Conservation (phyloP, 2,888 invertebrate species). For the Celastrina argiolus region DNA sequence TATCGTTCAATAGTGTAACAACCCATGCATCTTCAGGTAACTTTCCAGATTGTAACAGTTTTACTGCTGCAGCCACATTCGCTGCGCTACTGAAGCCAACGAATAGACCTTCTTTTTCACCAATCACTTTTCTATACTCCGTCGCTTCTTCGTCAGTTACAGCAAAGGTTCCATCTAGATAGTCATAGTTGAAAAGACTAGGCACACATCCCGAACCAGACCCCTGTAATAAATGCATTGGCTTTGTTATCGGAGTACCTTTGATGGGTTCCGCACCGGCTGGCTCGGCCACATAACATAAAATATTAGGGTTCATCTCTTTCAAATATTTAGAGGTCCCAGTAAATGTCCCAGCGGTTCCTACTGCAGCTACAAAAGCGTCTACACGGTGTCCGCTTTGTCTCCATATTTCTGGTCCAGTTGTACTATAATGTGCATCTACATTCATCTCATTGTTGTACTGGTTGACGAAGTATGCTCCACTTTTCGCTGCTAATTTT, state of each 20-base stretch:
- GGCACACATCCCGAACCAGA: conserved; percentile 67
- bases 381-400: conserved; percentile 68
- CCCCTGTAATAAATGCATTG: conserved; percentile 65
- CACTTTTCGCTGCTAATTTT: conserved; percentile 49
- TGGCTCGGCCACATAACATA: conserved; percentile 62
- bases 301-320: conserved; percentile 54
- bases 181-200: conserved; percentile 56
- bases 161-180: conserved; percentile 58
- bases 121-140: conserved; percentile 56
- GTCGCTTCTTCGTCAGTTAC: conserved; percentile 62
- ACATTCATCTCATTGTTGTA: conserved; percentile 58
- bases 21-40: conserved; percentile 63
- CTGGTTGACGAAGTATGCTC: conserved; percentile 64
- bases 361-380: conserved; percentile 62
- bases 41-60: conserved; percentile 56
- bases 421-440: conserved; percentile 58
- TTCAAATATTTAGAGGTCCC: conserved; percentile 63
- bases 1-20: conserved; percentile 60
- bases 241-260: conserved; percentile 60
- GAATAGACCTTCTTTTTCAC: conserved; percentile 64
- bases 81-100: conserved; percentile 70
- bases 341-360: conserved; percentile 64
- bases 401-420: conserved; percentile 69
- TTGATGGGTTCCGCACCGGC: conserved; percentile 62
- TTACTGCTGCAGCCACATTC: conserved; percentile 65